Percentiles rank a stretch among this genome's conserved stretches.
Evolutionary conservation across 1,140 invertebrate species (phyloP).

Genomic region (Lordiphosa mommai): DNA sequence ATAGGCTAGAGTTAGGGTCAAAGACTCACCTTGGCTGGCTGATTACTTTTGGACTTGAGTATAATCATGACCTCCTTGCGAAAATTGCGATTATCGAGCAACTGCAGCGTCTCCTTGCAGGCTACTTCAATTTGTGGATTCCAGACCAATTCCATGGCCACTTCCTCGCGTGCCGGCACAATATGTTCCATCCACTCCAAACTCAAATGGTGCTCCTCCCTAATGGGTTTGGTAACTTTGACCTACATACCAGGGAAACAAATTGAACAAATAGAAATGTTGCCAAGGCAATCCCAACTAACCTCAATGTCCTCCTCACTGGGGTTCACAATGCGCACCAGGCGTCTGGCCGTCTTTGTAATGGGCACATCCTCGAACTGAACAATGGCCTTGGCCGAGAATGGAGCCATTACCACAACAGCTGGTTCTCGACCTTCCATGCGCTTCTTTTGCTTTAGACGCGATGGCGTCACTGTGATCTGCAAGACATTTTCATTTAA

Average conservation of each 20-base stretch:
- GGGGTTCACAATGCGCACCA: slow-evolving; percentile 83
- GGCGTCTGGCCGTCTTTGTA: slow-evolving; percentile 80
- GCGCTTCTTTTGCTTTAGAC: slow-evolving; percentile 56
- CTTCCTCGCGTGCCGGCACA: slow-evolving; percentile 80
- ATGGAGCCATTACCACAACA: slow-evolving; percentile 82
- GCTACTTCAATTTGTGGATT: slow-evolving; percentile 81
- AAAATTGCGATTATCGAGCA: slow-evolving; percentile 83
- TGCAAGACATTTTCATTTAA: slow-evolving; percentile 11
- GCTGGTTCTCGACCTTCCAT: slow-evolving; percentile 66
- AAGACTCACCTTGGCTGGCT: slow-evolving; percentile 50
- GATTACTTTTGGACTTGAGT: slow-evolving; percentile 80
- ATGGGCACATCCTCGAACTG: slow-evolving; percentile 84
- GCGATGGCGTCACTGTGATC: slow-evolving; percentile 68
- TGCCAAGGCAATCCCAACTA: slow-evolving; percentile 44
- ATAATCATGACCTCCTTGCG: slow-evolving; percentile 85
- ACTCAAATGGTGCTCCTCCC: slow-evolving; percentile 81
- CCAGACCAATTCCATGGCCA: slow-evolving; percentile 83
- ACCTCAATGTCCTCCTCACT: slow-evolving; percentile 82
- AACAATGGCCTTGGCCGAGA: slow-evolving; percentile 83
- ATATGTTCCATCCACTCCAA: slow-evolving; percentile 81
- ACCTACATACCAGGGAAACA: slow-evolving; percentile 80
- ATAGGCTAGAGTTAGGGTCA: neutral
- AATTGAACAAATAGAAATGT: slow-evolving; percentile 59
- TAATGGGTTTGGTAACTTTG: slow-evolving; percentile 82
- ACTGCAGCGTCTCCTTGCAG: slow-evolving; percentile 83